Evolutionary conservation across 2,113 vertebrate species (phyloP), one percentile per base, ranked within the genome.

Genomic region (Oreocharis arfaki): DNA sequence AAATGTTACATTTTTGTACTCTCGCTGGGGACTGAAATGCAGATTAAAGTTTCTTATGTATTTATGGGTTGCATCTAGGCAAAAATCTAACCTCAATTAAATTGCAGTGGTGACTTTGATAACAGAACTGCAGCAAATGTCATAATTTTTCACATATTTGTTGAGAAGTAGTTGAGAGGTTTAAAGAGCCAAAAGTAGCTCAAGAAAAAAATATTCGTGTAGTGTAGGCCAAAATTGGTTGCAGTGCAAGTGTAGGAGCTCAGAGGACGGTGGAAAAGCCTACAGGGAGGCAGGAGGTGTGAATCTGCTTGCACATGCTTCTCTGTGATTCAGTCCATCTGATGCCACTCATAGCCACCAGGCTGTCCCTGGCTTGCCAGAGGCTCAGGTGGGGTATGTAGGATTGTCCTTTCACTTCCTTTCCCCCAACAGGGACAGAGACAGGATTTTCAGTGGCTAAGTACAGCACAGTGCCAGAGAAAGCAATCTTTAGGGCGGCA

Each of bases 1-100:
- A 15, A 15, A 46, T 44, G 19, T 67, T 96, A 70, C 89, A 57
- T 90, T 96, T 97, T 93, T 69, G 17, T 71, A 39, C 22, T 88
- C 52, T 69, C 10, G 65, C 52, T 64, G 70, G 46, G 28, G 26
- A 73, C 71, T 83, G 71, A 96, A 93, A 83, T 92, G 50, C 24
- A 79, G 80, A 87, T 92, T 89, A 71, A 96, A 90, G 39, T 76
- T 94, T 75, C 30, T 81, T 71, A 73, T 77, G 44, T 96, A 86
- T 92, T 96, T 97, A 75, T 49, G 46, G 12, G 26, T 78, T 90
- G 33, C n/a, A 96, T 32, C 16, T 83, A 67, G 44, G 30, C 39
- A 94, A 61, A 61, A 71, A 33, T 56, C 19, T 59, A 68, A 57
- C 50, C 84, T 53, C 95, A 92, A 95, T 90, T 79, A 80, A 27